A percentile compares a stretch with the other conserved stretches of the same genome.
Conservation (phyloP, 2,113 vertebrate species). For the Sphaerodactylus townsendi region DNA sequence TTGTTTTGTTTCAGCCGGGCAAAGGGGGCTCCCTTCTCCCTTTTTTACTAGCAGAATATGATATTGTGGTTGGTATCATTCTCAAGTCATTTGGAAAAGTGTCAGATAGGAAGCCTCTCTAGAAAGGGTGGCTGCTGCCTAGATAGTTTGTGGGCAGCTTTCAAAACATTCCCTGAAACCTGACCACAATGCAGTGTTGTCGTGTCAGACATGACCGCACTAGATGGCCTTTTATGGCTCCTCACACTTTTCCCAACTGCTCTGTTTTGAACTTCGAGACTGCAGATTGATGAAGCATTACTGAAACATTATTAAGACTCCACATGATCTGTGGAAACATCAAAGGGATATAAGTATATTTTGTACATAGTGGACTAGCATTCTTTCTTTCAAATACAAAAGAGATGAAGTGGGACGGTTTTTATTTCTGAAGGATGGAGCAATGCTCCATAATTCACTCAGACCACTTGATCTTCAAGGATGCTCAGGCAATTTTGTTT, state of each 20-base stretch:
- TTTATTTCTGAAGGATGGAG: conserved; percentile 37
- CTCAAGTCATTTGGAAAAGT: too few relatives aligned
- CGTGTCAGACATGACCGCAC: background rate
- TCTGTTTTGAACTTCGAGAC: background rate
- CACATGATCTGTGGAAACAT: conserved; percentile 14
- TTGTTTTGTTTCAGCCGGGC: too few relatives aligned
- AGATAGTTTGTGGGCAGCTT: too few relatives aligned
- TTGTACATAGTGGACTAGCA: conserved; percentile 6
- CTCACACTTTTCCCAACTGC: background rate
- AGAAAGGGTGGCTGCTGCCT: too few relatives aligned
- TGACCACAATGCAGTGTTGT: too few relatives aligned
- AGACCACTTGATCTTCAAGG: conserved; percentile 63
- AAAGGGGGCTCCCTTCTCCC: too few relatives aligned
- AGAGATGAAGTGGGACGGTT: conserved; percentile 57
- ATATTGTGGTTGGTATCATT: too few relatives aligned
- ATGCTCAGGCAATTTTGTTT: conserved; percentile 50
- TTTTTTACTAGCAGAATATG: too few relatives aligned
- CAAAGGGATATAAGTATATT: background rate
- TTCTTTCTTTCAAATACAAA: conserved; percentile 34
- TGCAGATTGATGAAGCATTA: background rate
- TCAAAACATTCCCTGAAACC: too few relatives aligned
- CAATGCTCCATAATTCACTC: conserved; percentile 60
- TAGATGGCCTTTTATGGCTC: background rate
- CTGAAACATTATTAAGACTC: background rate
- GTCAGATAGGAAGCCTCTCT: too few relatives aligned